Percentiles rank a stretch among this genome's conserved stretches.
These are phyloP conservation scores for Sciaenops ocellatus DNA, from an alignment of 2,797 vertebrate genomes.

Conservation along the genomic window DNA sequence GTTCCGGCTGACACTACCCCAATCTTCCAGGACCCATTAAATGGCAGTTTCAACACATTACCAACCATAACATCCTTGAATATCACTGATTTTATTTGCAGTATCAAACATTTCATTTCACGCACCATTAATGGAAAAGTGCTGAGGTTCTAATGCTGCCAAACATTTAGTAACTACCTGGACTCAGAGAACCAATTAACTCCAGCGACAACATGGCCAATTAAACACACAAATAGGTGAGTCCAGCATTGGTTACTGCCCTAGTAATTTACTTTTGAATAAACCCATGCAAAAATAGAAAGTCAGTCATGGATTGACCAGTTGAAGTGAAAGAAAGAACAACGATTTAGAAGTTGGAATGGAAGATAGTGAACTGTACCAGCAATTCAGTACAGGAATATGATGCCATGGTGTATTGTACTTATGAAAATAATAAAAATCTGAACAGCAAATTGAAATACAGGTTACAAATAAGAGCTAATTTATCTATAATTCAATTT, in stretches of 20 bases:
- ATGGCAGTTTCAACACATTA: slow-evolving; percentile 99
- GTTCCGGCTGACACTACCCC: slow-evolving; percentile 99
- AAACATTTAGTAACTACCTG: slow-evolving; percentile 99
- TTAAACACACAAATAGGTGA: slow-evolving; percentile 99
- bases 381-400: slow-evolving; percentile 10
- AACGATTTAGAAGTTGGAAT: slow-evolving; percentile 30
- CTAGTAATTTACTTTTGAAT: slow-evolving; percentile 83
- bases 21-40: slow-evolving; percentile 99
- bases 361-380: slow-evolving; percentile 21
- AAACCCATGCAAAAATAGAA: slow-evolving; percentile 84
- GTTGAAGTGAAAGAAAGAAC: slow-evolving; percentile 54
- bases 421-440: slow-evolving; percentile 1
- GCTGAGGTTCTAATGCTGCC: slow-evolving; percentile 99
- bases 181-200: slow-evolving; percentile 99
- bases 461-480: not conserved
- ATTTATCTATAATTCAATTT: slow-evolving; percentile 46
- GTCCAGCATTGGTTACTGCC: slow-evolving; percentile 91
- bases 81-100: slow-evolving; percentile 99
- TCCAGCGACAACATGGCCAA: slow-evolving; percentile 99
- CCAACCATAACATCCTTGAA: slow-evolving; percentile 99
- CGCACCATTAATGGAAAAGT: slow-evolving; percentile 99
- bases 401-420: not conserved
- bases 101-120: slow-evolving; percentile 99
- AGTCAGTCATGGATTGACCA: slow-evolving; percentile 73
- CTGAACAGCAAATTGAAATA: slow-evolving; percentile 1